A percentile compares a stretch with the other conserved stretches of the same genome.
These are phyloP conservation scores for Didymodactylos carnosus DNA, from an alignment of 2,888 invertebrate genomes.

Conservation along the genomic window DNA sequence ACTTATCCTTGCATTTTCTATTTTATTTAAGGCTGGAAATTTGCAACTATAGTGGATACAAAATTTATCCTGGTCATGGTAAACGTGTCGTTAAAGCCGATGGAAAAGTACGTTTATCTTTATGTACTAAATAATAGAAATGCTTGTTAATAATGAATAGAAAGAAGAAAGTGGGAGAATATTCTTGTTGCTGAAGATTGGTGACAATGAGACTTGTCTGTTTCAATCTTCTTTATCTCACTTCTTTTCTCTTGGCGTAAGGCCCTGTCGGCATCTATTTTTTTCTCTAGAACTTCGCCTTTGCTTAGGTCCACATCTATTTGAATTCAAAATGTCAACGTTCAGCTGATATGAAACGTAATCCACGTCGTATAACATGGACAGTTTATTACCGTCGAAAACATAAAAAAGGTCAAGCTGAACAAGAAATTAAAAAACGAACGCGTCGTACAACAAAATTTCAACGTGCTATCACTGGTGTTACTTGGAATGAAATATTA, in stretches of 20 bases:
- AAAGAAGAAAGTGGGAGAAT: too few species aligned
- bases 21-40: constrained; percentile 63
- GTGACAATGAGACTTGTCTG: not conserved
- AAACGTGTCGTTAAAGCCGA: constrained; percentile 92
- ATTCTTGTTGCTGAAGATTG: constrained; percentile 9
- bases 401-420: constrained; percentile 86
- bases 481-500: constrained; percentile 84
- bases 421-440: constrained; percentile 80
- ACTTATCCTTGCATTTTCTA: too few species aligned
- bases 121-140: too few species aligned
- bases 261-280: too few species aligned
- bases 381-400: constrained; percentile 96
- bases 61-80: constrained; percentile 99
- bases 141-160: too few species aligned
- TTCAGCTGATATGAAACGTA: constrained; percentile 79
- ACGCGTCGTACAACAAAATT: constrained; percentile 82
- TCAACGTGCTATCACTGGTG: constrained; percentile 92
- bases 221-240: not conserved
- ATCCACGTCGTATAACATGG: constrained; percentile 98
- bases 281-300: too few species aligned
- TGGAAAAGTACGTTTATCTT: constrained; percentile 68
- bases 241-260: too few species aligned
- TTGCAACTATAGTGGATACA: constrained; percentile 95
- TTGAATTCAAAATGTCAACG: constrained; percentile 90
- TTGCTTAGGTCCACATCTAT: constrained; percentile 81